phyloP scores from a whole-genome alignment of 2,797 vertebrate genomes.

The Bradypus variegatus region DNA sequence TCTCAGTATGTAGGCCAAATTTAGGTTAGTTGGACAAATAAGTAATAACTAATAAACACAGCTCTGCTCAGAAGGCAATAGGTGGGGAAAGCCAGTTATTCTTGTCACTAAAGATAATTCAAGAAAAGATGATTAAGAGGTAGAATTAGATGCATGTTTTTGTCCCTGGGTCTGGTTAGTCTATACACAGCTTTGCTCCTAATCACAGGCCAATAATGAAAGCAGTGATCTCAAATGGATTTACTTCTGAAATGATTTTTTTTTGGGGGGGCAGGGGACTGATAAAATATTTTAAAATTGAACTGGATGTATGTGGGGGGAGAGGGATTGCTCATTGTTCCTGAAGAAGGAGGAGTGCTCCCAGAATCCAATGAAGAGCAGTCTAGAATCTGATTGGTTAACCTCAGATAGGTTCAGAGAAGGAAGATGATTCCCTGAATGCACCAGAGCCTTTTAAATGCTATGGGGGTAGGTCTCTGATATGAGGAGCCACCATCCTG shows the following conservation, averaged over 20 bases:
- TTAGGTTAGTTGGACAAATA: background rate
- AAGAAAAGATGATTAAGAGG: slow-evolving; percentile 2
- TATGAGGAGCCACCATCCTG: background rate
- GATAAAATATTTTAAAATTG: background rate
- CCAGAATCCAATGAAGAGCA: background rate
- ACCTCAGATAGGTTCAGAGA: background rate
- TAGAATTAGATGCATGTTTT: background rate
- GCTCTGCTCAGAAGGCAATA: background rate
- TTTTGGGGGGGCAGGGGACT: background rate
- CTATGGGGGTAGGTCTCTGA: background rate
- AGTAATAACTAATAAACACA: background rate
- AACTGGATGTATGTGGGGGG: background rate
- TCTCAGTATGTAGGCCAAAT: background rate
- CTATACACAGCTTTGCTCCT: slow-evolving; percentile 1
- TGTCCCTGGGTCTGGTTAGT: background rate
- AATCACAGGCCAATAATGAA: background rate
- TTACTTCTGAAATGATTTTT: slow-evolving; percentile 21
- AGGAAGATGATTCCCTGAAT: background rate
- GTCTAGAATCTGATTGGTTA: background rate
- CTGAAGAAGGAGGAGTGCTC: background rate
- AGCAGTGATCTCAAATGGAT: background rate
- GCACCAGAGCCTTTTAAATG: slow-evolving; percentile 23
- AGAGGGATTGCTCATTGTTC: background rate
- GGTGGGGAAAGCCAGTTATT: background rate
- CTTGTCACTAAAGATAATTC: slow-evolving; percentile 27